phyloP scores from a whole-genome alignment of 2,888 invertebrate species.

The Lasius fuliginosus region DNA sequence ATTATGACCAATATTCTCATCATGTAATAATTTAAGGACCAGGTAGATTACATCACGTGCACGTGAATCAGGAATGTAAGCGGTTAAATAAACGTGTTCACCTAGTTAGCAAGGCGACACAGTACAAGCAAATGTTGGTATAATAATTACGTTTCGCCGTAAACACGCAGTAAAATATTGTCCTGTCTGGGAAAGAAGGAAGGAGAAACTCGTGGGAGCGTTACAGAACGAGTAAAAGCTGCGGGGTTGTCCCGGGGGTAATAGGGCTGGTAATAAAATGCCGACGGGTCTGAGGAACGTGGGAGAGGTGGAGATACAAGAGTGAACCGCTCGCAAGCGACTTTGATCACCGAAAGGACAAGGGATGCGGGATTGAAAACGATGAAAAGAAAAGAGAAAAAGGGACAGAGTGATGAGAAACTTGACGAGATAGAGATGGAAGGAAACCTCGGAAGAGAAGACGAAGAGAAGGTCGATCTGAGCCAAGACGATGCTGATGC shows the following conservation, averaged over 20 bases:
- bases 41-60: slow-evolving; percentile 33
- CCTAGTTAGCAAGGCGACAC: slow-evolving; percentile 27
- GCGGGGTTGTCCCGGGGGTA: slow-evolving; percentile 68
- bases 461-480: background rate
- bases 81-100: slow-evolving; percentile 52
- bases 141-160: slow-evolving; percentile 74
- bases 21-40: background rate
- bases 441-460: slow-evolving; percentile 34
- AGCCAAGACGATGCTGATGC: slow-evolving; percentile 15
- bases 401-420: slow-evolving; percentile 41
- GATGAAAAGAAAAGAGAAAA: slow-evolving; percentile 40
- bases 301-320: slow-evolving; percentile 54
- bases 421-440: slow-evolving; percentile 24
- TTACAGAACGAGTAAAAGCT: slow-evolving; percentile 54
- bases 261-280: slow-evolving; percentile 79
- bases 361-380: slow-evolving; percentile 39
- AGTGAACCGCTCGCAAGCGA: slow-evolving; percentile 62
- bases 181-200: slow-evolving; percentile 33
- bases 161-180: slow-evolving; percentile 76
- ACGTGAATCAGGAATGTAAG: background rate
- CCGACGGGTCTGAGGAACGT: slow-evolving; percentile 60
- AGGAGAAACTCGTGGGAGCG: slow-evolving; percentile 58
- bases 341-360: slow-evolving; percentile 58
- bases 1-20: slow-evolving; percentile 17
- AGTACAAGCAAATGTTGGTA: slow-evolving; percentile 41